Conservation (phyloP, 2,888 invertebrate species). For the Drosophila helvetica region DNA sequence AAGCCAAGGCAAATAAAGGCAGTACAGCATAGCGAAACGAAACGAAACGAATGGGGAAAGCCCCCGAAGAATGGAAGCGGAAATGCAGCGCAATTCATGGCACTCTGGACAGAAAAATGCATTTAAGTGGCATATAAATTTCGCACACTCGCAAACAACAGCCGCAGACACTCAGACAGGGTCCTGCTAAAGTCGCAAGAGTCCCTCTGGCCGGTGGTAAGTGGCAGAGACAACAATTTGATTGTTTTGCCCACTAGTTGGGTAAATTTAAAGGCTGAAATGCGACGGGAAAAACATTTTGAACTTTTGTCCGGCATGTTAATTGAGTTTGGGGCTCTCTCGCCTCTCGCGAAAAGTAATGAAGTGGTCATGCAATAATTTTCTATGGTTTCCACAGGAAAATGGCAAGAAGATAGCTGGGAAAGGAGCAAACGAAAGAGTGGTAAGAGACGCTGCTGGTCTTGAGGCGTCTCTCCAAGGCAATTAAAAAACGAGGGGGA, state of each 20-base stretch:
- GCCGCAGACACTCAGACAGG: conserved; percentile 24
- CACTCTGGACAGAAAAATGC: conserved; percentile 46
- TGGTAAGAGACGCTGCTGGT: neutral
- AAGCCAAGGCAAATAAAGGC: conserved; percentile 41
- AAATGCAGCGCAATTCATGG: conserved; percentile 48
- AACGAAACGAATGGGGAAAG: conserved; percentile 1
- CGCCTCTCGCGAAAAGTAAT: conserved; percentile 18
- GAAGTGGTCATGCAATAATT: conserved; percentile 30
- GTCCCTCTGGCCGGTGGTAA: conserved; percentile 38
- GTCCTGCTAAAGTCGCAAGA: conserved; percentile 7
- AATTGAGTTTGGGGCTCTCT: conserved; percentile 47
- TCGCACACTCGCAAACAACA: conserved; percentile 26
- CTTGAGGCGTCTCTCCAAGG: conserved; percentile 21
- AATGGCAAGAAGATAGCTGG: neutral
- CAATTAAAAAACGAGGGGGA: conserved; percentile 65
- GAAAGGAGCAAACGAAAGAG: conserved; percentile 3
- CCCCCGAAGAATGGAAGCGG: conserved; percentile 25
- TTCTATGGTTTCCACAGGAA: conserved; percentile 19
- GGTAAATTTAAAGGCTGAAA: conserved; percentile 11
- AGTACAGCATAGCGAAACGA: neutral
- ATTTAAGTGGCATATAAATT: conserved; percentile 65
- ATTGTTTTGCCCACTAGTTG: conserved; percentile 10
- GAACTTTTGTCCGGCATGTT: conserved; percentile 31
- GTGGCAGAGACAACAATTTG: conserved; percentile 22
- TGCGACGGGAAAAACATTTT: neutral